phyloP scores from a whole-genome alignment of 2,113 vertebrate genomes.

The Myiagra hebetior region DNA sequence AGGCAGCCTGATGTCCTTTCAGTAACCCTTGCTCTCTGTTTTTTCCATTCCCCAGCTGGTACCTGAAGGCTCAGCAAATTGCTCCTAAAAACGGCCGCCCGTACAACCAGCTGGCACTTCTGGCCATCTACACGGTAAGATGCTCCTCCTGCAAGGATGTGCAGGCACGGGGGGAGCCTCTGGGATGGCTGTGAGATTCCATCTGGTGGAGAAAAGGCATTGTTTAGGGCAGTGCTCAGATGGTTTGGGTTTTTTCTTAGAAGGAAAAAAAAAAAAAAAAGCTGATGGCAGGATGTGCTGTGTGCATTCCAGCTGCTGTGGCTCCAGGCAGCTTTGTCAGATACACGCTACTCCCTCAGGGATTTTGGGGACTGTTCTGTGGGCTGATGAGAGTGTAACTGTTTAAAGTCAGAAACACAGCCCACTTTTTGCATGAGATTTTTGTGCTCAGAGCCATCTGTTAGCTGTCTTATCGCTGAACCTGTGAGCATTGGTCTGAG shows the following conservation, averaged over 20 bases:
- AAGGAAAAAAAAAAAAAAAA: not conserved
- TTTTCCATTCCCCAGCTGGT: constrained; percentile 82
- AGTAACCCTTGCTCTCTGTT: not conserved
- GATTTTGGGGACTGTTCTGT: not conserved
- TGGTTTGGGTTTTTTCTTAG: not conserved
- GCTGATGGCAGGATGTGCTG: not conserved
- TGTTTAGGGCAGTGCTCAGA: not conserved
- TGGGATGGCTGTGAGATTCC: not conserved
- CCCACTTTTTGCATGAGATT: not conserved
- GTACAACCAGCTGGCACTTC: constrained; percentile 93
- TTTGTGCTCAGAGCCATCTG: not conserved
- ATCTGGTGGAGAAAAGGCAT: not conserved
- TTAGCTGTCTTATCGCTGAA: not conserved
- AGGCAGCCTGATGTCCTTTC: not conserved
- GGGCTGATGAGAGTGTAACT: not conserved
- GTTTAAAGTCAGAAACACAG: not conserved
- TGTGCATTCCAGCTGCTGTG: constrained; percentile 15
- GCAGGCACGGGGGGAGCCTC: not conserved
- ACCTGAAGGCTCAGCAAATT: constrained; percentile 97
- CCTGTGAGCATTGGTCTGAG: not conserved
- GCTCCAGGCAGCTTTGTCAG: not conserved
- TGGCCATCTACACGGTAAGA: constrained; percentile 96
- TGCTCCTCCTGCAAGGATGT: not conserved
- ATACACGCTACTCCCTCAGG: not conserved
- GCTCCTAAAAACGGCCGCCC: constrained; percentile 97